phyloP scores from a whole-genome alignment of 1,140 invertebrate species.

The Aphelenchoides fujianensis region DNA sequence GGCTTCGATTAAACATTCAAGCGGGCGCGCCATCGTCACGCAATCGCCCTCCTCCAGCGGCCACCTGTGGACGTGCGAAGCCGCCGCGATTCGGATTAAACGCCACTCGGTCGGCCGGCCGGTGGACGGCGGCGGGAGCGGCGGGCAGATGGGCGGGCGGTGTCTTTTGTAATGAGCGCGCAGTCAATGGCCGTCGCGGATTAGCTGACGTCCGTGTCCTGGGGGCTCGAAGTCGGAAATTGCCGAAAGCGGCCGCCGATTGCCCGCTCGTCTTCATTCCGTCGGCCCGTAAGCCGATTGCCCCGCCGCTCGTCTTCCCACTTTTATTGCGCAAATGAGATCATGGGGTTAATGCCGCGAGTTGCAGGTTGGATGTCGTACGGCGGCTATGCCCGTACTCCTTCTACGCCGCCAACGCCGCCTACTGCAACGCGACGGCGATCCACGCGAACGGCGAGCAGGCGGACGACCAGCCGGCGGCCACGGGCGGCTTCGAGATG shows the following conservation, averaged over 20 bases:
- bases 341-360: not conserved
- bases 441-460: not conserved
- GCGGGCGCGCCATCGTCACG: not conserved
- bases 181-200: not conserved
- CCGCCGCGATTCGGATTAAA: not conserved
- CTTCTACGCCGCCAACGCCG: conserved; percentile 1
- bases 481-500: too few species aligned
- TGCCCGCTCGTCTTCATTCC: not conserved
- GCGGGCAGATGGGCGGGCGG: not conserved
- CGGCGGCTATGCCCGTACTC: not conserved
- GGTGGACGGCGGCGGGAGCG: too few species aligned
- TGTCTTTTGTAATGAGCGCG: not conserved
- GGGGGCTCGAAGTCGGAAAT: not conserved
- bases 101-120: too few species aligned
- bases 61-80: too few species aligned
- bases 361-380: conserved; percentile 7
- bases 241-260: not conserved
- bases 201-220: not conserved
- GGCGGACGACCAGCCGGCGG: not conserved
- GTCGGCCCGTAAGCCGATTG: not conserved
- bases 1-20: not conserved
- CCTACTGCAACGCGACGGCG: not conserved
- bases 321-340: not conserved
- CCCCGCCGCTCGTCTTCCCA: not conserved
- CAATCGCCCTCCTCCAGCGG: not conserved